These are phyloP conservation scores for Parnassius mnemosyne DNA, from an alignment of 2,888 invertebrate genomes.

Conservation along the genomic window DNA sequence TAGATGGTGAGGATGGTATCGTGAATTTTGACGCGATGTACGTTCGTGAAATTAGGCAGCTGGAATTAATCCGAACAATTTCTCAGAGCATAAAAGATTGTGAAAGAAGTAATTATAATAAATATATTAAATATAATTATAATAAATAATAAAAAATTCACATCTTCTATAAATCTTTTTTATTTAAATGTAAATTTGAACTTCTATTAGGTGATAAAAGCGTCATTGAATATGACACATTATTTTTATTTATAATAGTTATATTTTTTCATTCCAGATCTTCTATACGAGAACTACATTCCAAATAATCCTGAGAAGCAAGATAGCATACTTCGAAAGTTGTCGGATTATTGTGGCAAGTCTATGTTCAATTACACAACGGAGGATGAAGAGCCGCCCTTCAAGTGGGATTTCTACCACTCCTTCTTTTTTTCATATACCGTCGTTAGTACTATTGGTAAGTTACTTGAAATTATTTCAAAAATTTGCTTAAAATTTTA, in stretches of 20 bases:
- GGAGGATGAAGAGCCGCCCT: constrained; percentile 80
- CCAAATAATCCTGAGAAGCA: constrained; percentile 77
- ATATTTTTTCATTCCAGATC: constrained; percentile 70
- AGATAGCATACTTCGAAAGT: constrained; percentile 80
- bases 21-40: no score
- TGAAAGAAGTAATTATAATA: no score
- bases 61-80: no score
- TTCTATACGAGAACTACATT: constrained; percentile 81
- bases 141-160: no score
- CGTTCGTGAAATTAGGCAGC: no score
- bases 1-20: no score
- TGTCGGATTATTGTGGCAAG: constrained; percentile 88
- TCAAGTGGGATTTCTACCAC: constrained; percentile 94
- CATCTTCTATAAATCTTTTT: no score
- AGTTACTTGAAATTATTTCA: constrained; percentile 37
- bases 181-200: no score
- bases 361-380: constrained; percentile 84
- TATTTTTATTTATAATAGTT: no score
- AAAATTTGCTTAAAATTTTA: not conserved
- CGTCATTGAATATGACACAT: not conserved
- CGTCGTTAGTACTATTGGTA: constrained; percentile 94
- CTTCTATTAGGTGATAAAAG: no score
- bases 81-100: no score
- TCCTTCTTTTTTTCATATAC: constrained; percentile 95
- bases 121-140: no score